phyloP scores from a whole-genome alignment of 35 echinoderm and acorn worm genomes.

The Amphiura filiformis region DNA sequence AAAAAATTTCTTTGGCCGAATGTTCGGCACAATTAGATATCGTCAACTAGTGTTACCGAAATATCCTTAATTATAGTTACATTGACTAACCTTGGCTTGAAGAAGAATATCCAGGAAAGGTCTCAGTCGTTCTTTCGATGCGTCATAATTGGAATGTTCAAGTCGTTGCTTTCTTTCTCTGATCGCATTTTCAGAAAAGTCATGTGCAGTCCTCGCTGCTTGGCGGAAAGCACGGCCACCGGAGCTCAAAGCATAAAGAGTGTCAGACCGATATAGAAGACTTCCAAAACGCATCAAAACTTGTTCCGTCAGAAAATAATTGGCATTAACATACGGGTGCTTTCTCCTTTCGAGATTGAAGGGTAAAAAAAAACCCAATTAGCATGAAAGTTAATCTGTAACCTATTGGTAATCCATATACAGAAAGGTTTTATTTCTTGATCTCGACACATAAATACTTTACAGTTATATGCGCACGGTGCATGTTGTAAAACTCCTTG shows the following conservation, averaged over 20 bases:
- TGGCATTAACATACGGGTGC: neutral
- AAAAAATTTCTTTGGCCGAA: too few relatives aligned
- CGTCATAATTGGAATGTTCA: neutral
- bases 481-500: too few relatives aligned
- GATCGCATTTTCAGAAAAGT: neutral
- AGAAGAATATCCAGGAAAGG: conserved; percentile 8
- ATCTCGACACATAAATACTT: too few relatives aligned
- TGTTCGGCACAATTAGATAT: too few relatives aligned
- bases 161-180: neutral
- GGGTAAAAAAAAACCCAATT: too few relatives aligned
- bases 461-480: too few relatives aligned
- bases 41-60: too few relatives aligned
- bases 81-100: neutral
- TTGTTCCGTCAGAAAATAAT: neutral
- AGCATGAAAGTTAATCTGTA: too few relatives aligned
- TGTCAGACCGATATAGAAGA: neutral
- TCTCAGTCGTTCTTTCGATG: neutral
- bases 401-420: too few relatives aligned
- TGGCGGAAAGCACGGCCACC: neutral
- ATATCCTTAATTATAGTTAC: too few relatives aligned
- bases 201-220: neutral
- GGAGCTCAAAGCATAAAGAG: neutral
- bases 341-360: too few relatives aligned
- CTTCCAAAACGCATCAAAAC: neutral
- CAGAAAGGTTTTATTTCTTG: too few relatives aligned